These are phyloP conservation scores for Prinia subflava DNA, from an alignment of 2,113 vertebrate species.

Conservation along the genomic window DNA sequence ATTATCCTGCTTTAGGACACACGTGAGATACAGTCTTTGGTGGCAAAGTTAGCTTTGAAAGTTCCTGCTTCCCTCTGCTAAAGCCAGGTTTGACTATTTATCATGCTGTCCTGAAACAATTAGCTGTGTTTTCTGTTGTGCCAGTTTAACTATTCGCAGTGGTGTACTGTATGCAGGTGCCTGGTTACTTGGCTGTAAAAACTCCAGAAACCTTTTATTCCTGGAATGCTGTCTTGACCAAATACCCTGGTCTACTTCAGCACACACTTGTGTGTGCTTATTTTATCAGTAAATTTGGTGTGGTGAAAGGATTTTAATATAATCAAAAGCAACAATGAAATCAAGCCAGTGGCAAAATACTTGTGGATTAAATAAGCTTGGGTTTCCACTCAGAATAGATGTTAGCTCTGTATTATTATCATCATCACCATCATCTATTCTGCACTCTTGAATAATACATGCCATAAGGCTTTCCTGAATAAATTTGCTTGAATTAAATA, in stretches of 20 bases:
- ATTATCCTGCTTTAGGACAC: neutral
- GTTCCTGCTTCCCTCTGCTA: neutral
- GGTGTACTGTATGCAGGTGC: neutral
- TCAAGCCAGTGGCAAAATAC: neutral
- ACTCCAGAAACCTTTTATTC: neutral
- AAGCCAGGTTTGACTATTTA: neutral
- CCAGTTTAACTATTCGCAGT: neutral
- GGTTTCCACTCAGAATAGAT: neutral
- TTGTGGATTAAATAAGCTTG: neutral
- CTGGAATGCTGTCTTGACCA: neutral
- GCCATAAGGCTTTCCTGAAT: neutral
- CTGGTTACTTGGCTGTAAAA: neutral
- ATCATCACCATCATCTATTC: neutral
- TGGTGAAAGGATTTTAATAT: neutral
- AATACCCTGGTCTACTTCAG: neutral
- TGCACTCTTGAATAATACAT: conserved; percentile 30
- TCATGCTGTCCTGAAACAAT: neutral
- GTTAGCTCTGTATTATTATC: neutral
- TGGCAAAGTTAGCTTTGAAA: neutral
- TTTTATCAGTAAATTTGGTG: neutral
- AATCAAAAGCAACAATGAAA: neutral
- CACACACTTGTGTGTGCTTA: neutral
- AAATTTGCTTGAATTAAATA: neutral
- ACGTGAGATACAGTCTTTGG: neutral
- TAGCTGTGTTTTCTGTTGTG: neutral